A percentile compares a stretch with the other conserved stretches of the same genome.
phyloP scores from a whole-genome alignment of 2,113 vertebrate species.

The Pogona vitticeps region DNA sequence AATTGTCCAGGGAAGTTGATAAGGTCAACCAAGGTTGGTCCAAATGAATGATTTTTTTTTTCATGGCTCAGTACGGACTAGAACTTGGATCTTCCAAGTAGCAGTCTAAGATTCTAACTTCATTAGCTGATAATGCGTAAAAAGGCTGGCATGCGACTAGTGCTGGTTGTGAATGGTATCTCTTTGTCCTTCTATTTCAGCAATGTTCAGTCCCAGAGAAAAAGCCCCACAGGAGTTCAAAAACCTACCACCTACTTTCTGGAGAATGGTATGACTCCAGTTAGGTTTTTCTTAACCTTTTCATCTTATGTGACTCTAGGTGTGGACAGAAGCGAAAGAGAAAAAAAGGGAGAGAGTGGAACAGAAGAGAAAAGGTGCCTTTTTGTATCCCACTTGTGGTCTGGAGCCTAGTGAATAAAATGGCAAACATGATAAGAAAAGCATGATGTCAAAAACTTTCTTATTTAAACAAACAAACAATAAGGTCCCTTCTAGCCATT shows the following conservation, averaged over 20 bases:
- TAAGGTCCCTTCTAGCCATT: no score
- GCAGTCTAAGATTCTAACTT: no score
- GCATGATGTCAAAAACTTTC: background rate
- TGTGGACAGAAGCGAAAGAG: background rate
- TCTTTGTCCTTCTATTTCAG: no score
- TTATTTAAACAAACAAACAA: no score
- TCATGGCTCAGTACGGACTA: no score
- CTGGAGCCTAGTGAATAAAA: background rate
- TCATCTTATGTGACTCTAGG: background rate
- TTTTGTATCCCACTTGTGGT: background rate
- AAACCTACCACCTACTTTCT: background rate
- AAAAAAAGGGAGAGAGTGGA: background rate
- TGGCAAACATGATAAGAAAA: background rate
- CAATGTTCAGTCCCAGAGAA: background rate
- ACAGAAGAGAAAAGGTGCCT: background rate
- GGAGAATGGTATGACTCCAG: background rate
- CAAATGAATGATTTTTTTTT: no score
- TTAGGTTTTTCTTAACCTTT: background rate
- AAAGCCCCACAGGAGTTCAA: background rate
- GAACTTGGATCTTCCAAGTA: no score
- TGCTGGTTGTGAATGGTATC: no score
- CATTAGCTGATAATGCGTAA: no score
- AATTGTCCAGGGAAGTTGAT: no score
- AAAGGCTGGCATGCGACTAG: no score
- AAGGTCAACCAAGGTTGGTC: no score